Conservation (phyloP, 2,888 invertebrate genomes). For the Masnerella sp. region DNA sequence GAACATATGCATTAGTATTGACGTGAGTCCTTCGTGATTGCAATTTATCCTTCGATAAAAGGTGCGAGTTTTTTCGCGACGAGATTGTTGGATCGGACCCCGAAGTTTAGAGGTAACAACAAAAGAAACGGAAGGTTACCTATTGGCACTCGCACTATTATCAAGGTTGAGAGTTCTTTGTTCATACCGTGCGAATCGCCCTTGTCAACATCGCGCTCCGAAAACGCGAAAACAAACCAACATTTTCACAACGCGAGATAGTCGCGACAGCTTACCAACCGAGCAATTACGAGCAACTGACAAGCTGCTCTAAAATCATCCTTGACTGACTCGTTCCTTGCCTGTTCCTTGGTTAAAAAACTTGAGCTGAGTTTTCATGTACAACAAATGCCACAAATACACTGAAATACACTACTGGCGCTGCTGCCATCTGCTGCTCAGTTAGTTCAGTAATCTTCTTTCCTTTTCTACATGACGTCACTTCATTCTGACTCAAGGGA, state of each 20-base stretch:
- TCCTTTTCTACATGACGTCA: no score
- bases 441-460: no score
- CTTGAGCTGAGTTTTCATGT: no score
- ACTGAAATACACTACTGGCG: no score
- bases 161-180: conserved; percentile 46
- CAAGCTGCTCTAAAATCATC: conserved; percentile 14
- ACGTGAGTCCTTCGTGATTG: conserved; percentile 15
- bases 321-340: no score
- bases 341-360: no score
- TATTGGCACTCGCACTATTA: conserved; percentile 24
- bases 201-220: conserved; percentile 41
- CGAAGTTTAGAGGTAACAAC: no score
- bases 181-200: conserved; percentile 28
- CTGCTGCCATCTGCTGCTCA: no score
- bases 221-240: conserved; percentile 46
- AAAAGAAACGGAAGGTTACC: conserved; percentile 10
- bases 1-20: conserved; percentile 7
- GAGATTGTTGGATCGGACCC: neutral
- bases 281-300: conserved; percentile 47
- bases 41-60: conserved; percentile 31
- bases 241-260: no score
- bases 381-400: no score
- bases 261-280: conserved; percentile 43
- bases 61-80: conserved; percentile 2
- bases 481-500: no score